These are phyloP conservation scores for Nilaparvata lugens DNA, from an alignment of 1,140 invertebrate genomes.

Conservation along the genomic window DNA sequence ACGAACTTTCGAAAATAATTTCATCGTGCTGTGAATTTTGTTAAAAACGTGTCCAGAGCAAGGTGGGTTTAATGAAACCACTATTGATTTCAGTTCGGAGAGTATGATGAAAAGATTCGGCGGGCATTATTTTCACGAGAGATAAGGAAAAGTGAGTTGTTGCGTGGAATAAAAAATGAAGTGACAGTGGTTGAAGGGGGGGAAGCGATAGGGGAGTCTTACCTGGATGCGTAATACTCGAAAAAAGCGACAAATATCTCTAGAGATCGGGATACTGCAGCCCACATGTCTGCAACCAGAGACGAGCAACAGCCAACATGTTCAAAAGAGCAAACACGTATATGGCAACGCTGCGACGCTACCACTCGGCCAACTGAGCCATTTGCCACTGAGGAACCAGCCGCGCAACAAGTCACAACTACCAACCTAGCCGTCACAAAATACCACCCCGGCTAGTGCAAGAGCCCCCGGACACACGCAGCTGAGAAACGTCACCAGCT, in stretches of 20 bases:
- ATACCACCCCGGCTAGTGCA: neutral
- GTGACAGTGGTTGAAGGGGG: too few relatives aligned
- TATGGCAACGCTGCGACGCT: neutral
- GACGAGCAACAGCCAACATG: neutral
- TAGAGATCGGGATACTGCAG: constrained; percentile 60
- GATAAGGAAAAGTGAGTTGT: too few relatives aligned
- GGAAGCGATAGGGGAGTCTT: constrained; percentile 26
- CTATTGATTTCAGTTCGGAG: too few relatives aligned
- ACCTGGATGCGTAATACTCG: constrained; percentile 68
- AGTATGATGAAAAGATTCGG: too few relatives aligned
- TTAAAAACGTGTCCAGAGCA: too few relatives aligned
- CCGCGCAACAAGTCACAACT: constrained; percentile 7
- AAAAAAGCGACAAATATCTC: constrained; percentile 69
- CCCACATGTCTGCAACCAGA: constrained; percentile 47
- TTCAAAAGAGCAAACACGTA: neutral
- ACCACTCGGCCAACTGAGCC: neutral
- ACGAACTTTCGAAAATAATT: too few relatives aligned
- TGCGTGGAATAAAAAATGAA: too few relatives aligned
- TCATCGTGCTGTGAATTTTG: too few relatives aligned
- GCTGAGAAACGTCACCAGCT: neutral
- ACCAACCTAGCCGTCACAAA: neutral
- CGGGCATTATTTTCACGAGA: too few relatives aligned
- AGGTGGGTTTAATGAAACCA: too few relatives aligned
- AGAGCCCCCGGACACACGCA: neutral
- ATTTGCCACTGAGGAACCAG: constrained; percentile 2